Base-by-base conservation (phyloP, 1,140 invertebrate genomes). In the Euglossa dilemma region DNA sequence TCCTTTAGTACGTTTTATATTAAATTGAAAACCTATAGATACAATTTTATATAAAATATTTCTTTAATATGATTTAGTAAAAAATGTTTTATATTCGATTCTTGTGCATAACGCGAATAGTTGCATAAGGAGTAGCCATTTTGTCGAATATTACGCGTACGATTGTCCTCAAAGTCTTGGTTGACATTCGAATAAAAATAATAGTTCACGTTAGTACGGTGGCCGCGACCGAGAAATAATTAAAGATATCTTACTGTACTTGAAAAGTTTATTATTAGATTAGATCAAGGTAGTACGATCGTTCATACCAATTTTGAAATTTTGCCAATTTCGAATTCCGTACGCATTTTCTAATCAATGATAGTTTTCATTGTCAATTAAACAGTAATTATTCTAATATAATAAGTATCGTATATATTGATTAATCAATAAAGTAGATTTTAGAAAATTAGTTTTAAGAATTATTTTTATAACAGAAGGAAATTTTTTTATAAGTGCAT, bases 51-150 rank as follows among this genome's bases (percentile, higher is more conserved):
- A 36, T 11, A 52, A 25, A 9, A 43, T n/a, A 11, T 67, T 59
- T 8, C 18, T n/a, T 20, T 36, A 7, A 50, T 23, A 1, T 50
- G 20, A 67, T n/a, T 18, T 0, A 43, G 9, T 12, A 8, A 50
- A n/a, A 5, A 69, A 52, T 28, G 8, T 23, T 47, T 69, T 4
- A 18, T 25, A 8, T 52, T 61, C 23, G 14, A n/a, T 47, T 25
- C 18, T 25, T 25, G 1, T 23, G 18, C 8, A 23, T 14, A 2
- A 57, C 18, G 56, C 52, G 66, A 72, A 82, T 61, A 43, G 72
- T 93, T 92, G 91, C 91, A 90, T 92, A 93, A 93, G 83, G 16
- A 84, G 87, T 89, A 61, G 90, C 93, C 92, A 94, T 94, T 87
- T 93, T 93, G 90, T 92, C 36, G 79, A 89, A 85, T 77, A 91